Evolutionary conservation across 2,797 vertebrate species (phyloP).

Genomic region (Echiichthys vipera): DNA sequence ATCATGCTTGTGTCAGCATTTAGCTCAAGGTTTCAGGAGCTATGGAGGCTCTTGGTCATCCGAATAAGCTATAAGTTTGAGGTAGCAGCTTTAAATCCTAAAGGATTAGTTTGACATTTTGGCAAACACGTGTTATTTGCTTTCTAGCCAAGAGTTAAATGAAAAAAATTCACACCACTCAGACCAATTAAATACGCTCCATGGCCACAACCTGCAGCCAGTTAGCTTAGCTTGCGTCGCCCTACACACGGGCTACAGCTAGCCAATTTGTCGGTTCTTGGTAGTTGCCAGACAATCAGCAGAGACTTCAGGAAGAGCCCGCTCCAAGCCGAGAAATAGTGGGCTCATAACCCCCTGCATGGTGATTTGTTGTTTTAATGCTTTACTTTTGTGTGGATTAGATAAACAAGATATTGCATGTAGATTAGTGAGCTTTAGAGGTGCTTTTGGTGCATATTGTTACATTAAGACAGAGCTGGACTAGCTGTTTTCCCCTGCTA

Average conservation of each 20-base stretch:
- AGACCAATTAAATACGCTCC: no score
- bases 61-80: rapidly evolving
- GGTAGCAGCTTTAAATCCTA: neutral
- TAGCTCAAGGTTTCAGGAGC: no score
- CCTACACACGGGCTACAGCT: no score
- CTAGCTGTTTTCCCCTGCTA: no score
- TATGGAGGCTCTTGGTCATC: neutral
- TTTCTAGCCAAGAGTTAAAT: neutral
- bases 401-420: no score
- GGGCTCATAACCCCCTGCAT: neutral
- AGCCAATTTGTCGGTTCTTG: no score
- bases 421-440: no score
- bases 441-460: no score
- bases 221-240: neutral
- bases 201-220: neutral
- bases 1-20: neutral
- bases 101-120: neutral
- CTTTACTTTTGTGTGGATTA: neutral
- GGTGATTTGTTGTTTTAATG: neutral
- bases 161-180: no score
- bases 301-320: no score
- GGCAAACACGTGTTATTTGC: neutral
- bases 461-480: no score
- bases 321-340: neutral
- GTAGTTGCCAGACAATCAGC: no score